Percentiles rank a stretch among this genome's conserved stretches.
phyloP scores from a whole-genome alignment of 1,140 invertebrate species.

The Drosophila tristis region DNA sequence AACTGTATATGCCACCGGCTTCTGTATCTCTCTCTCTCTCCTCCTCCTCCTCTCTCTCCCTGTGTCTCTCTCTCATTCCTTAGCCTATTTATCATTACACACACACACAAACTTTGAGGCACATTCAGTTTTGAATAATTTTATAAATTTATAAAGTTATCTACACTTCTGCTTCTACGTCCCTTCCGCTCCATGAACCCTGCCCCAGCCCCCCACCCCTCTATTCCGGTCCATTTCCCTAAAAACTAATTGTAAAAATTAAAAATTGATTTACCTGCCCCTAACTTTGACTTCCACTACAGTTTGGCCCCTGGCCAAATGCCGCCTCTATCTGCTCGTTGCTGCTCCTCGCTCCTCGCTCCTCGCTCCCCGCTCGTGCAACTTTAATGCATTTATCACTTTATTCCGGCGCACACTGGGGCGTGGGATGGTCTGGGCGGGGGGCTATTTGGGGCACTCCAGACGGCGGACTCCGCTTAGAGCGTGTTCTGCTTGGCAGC shows the following conservation, averaged over 20 bases:
- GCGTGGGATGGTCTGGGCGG: neutral
- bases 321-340: neutral
- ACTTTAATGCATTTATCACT: constrained; percentile 78
- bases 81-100: constrained; percentile 48
- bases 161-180: constrained; percentile 10
- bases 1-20: constrained; percentile 14
- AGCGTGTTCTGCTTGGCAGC: constrained; percentile 80
- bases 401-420: constrained; percentile 30
- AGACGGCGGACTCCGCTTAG: constrained; percentile 34
- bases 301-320: constrained; percentile 41
- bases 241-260: constrained; percentile 78
- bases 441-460: constrained; percentile 6
- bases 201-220: neutral
- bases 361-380: constrained; percentile 41
- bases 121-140: constrained; percentile 77
- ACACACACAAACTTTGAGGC: constrained; percentile 61
- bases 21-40: neutral
- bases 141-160: constrained; percentile 76
- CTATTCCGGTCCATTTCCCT: neutral
- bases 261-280: constrained; percentile 74
- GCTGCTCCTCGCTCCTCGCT: too few relatives aligned
- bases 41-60: neutral
- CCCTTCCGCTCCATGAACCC: neutral
- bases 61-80: neutral
- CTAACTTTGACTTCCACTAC: constrained; percentile 22